Conservation (phyloP, 2,888 invertebrate species). For the Aplocera efformata region DNA sequence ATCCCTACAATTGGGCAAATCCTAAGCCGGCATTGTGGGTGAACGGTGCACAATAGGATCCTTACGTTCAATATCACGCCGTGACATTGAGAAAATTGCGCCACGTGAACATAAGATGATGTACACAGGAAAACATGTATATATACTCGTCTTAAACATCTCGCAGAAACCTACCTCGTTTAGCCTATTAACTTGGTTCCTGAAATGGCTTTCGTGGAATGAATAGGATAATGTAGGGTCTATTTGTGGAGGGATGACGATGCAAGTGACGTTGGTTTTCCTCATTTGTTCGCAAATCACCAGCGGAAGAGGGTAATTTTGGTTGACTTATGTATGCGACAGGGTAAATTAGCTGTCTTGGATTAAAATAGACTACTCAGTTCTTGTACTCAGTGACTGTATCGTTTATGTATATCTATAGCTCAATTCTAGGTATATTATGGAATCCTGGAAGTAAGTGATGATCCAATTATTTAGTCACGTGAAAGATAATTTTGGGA, state of each 20-base stretch:
- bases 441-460: no score
- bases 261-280: conserved; percentile 23
- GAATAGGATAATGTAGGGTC: conserved; percentile 41
- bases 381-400: no score
- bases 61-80: conserved; percentile 12
- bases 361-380: conserved; percentile 9
- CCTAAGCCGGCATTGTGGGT: background rate
- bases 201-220: conserved; percentile 33
- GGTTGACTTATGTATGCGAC: conserved; percentile 15
- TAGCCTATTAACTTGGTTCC: conserved; percentile 47
- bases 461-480: no score
- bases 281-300: conserved; percentile 23
- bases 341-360: conserved; percentile 3
- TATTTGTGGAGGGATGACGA: conserved; percentile 37
- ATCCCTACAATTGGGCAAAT: conserved; percentile 16
- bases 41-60: conserved; percentile 11
- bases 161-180: conserved; percentile 33
- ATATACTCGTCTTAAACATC: conserved; percentile 31
- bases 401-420: background rate
- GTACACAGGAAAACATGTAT: conserved; percentile 34
- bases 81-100: conserved; percentile 18
- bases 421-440: no score
- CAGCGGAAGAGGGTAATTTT: conserved; percentile 22
- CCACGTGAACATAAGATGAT: conserved; percentile 16
- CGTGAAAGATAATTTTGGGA: no score